Evolutionary conservation across 2,888 invertebrate species (phyloP).

Genomic region (Syrista parreyssii): DNA sequence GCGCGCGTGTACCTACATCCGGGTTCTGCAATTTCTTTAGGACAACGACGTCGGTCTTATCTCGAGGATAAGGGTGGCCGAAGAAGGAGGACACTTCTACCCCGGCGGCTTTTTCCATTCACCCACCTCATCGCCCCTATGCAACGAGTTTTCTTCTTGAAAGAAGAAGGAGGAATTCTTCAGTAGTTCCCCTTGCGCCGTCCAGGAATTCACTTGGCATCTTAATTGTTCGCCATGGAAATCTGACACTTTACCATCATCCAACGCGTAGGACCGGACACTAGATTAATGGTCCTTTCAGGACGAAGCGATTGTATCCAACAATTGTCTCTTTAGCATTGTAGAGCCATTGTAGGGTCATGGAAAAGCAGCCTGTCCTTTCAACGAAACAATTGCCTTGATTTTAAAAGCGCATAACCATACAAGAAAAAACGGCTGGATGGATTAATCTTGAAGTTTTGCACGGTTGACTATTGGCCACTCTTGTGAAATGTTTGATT

Average conservation of each 20-base stretch:
- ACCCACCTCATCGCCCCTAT: not conserved
- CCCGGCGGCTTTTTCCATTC: not conserved
- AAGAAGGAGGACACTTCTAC: not conserved
- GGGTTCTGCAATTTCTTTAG: constrained; percentile 28
- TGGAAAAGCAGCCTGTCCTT: not conserved
- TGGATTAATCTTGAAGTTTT: not conserved
- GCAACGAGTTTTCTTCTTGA: not conserved
- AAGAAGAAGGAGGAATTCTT: not conserved
- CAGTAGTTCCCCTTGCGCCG: not conserved
- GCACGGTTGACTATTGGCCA: not conserved
- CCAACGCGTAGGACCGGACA: not conserved
- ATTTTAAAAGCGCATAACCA: not conserved
- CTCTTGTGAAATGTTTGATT: not conserved
- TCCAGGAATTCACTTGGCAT: not conserved
- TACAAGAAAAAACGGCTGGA: not conserved
- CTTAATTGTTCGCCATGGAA: not conserved
- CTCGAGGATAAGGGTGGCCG: constrained; percentile 33
- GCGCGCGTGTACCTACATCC: constrained; percentile 26
- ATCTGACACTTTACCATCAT: not conserved
- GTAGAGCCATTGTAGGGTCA: not conserved
- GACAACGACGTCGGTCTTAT: constrained; percentile 35
- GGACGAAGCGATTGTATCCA: not conserved
- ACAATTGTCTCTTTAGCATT: not conserved
- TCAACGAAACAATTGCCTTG: not conserved
- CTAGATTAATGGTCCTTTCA: not conserved